Conservation (phyloP, 2,797 vertebrate genomes). For the Chromis chromis region DNA sequence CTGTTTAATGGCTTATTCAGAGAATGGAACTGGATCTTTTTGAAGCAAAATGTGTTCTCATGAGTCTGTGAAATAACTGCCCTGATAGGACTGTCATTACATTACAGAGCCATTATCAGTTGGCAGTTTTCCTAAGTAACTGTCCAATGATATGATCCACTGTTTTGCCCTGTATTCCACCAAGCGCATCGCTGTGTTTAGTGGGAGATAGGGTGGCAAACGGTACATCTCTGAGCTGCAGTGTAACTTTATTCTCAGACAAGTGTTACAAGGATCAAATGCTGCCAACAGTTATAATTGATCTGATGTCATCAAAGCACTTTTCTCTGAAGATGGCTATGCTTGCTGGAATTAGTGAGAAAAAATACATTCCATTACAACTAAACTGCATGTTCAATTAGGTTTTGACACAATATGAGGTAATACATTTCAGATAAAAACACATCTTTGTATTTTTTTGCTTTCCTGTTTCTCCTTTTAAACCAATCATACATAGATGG, state of each 20-base stretch:
- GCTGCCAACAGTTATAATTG: slow-evolving; percentile 31
- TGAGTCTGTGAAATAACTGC: slow-evolving; percentile 70
- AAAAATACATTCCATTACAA: too few relatives aligned
- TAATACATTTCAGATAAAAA: too few relatives aligned
- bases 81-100: slow-evolving; percentile 72
- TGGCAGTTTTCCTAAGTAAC: slow-evolving; percentile 68
- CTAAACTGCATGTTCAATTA: too few relatives aligned
- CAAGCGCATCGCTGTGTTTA: slow-evolving; percentile 15
- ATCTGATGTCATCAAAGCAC: slow-evolving; percentile 23
- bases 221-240: slow-evolving; percentile 34
- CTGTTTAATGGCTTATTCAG: slow-evolving; percentile 75
- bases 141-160: slow-evolving; percentile 57
- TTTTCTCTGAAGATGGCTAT: slow-evolving; percentile 29
- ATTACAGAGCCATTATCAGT: slow-evolving; percentile 75
- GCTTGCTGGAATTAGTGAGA: slow-evolving; percentile 20
- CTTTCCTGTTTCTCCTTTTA: too few relatives aligned
- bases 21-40: slow-evolving; percentile 68
- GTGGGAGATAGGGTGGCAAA: slow-evolving; percentile 27
- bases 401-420: too few relatives aligned
- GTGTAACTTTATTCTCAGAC: slow-evolving; percentile 19
- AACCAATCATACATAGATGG: too few relatives aligned
- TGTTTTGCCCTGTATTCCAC: slow-evolving; percentile 23
- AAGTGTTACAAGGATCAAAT: slow-evolving; percentile 20
- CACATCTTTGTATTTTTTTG: too few relatives aligned
- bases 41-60: slow-evolving; percentile 54